Evolutionary conservation across 2,888 invertebrate genomes (phyloP).

Genomic region (Melolontha melolontha): DNA sequence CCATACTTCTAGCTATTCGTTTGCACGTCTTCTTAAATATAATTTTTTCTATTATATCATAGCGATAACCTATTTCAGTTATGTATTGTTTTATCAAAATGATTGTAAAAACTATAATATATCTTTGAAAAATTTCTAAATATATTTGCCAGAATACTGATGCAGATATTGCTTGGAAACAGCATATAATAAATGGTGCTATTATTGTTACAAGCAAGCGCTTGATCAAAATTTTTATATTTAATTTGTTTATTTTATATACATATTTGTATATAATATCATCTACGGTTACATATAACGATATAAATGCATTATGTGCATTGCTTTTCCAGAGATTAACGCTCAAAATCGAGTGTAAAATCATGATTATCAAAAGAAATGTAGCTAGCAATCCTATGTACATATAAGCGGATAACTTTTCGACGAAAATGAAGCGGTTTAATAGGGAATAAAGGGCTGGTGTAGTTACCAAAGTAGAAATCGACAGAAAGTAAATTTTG

Average conservation of each 20-base stretch:
- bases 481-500: background rate
- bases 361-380: background rate
- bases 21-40: background rate
- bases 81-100: constrained; percentile 10
- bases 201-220: background rate
- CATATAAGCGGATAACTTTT: too few species aligned
- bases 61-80: background rate
- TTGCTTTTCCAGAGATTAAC: constrained; percentile 12
- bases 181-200: background rate
- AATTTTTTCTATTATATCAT: background rate
- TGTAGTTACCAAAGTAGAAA: background rate
- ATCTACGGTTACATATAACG: background rate
- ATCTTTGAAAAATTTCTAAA: constrained; percentile 6
- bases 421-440: too few species aligned
- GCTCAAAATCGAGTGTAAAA: constrained; percentile 10
- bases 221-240: background rate
- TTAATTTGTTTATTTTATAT: background rate
- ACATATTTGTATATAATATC: constrained; percentile 1
- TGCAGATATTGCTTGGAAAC: background rate
- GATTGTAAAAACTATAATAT: constrained; percentile 1
- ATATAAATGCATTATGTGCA: background rate
- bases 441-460: background rate
- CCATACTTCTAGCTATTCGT: background rate
- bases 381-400: constrained; percentile 1
- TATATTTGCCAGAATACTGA: background rate